A percentile compares a stretch with the other conserved stretches of the same genome.
Conservation (phyloP, 2,888 invertebrate species). For the Zaprionus bogoriensis region DNA sequence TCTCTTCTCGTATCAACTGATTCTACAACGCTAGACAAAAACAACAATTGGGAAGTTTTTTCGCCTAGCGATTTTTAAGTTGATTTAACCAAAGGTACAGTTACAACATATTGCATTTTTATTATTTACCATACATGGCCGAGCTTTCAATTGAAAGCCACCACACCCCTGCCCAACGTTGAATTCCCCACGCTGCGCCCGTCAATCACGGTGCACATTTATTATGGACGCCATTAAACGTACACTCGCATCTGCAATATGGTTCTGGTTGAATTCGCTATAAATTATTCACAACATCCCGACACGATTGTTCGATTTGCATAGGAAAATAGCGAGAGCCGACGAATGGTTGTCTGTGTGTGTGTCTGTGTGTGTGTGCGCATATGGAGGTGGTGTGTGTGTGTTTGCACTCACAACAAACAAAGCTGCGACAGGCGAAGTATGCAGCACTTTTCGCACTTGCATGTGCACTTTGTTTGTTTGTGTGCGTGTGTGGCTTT, state of each 20-base stretch:
- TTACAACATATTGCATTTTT: constrained; percentile 34
- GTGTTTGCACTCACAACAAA: constrained; percentile 12
- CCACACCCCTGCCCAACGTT: not conserved
- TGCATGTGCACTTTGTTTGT: not conserved
- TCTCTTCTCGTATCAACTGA: constrained; percentile 8
- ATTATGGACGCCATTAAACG: constrained; percentile 27
- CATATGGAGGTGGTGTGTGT: too few relatives aligned
- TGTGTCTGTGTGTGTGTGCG: too few relatives aligned
- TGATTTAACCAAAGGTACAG: constrained; percentile 7
- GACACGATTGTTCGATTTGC: constrained; percentile 69
- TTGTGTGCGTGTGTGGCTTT: not conserved
- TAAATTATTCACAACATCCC: constrained; percentile 54
- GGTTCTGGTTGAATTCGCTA: constrained; percentile 20
- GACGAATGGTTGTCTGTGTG: too few relatives aligned
- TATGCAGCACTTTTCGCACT: constrained; percentile 35
- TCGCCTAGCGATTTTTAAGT: constrained; percentile 13
- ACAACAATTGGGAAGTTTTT: constrained; percentile 5
- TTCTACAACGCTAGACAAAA: too few relatives aligned
- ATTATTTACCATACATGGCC: constrained; percentile 53
- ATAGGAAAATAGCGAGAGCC: constrained; percentile 28
- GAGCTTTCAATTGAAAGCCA: constrained; percentile 54
- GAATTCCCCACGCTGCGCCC: constrained; percentile 27
- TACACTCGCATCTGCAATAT: constrained; percentile 9
- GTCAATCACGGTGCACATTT: constrained; percentile 40
- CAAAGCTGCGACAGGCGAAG: constrained; percentile 24